Base-by-base conservation (phyloP, 1,140 invertebrate species). In the Sycophila sp. region DNA sequence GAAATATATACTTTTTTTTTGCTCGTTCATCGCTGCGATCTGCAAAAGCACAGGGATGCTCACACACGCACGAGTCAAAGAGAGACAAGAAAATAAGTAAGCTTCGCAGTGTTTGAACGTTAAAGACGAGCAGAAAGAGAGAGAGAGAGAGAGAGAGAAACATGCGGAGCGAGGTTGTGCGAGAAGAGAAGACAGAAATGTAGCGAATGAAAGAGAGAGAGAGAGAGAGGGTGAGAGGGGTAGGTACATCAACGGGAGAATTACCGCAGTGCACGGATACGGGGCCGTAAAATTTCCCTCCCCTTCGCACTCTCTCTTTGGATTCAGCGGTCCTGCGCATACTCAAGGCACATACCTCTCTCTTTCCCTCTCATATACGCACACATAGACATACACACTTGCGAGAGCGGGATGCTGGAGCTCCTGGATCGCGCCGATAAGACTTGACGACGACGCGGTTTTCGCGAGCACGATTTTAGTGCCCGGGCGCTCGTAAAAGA, bases 361-460 rank as follows among this genome's bases (percentile, higher is more conserved):
- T n/a, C n/a, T n/a, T n/a, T n/a, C n/a, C n/a, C n/a, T n/a, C n/a
- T n/a, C n/a, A n/a, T n/a, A n/a, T n/a, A n/a, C n/a, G n/a, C n/a
- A n/a, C n/a, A n/a, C n/a, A n/a, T n/a, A n/a, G n/a, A n/a, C n/a
- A n/a, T n/a, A n/a, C n/a, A n/a, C n/a, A n/a, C n/a, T n/a, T n/a
- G n/a, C n/a, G n/a, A n/a, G n/a, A n/a, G n/a, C n/a, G n/a, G n/a
- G 24, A 11, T 36, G 59, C 64, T 38, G 40, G 13, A 24, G 40
- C 59, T 63, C 38, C 59, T 69, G 67, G 67, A 63, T 69, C 49
- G 47, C 47, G 28, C 38, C 67, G 69, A 71, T 71, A 64, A 56
- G 69, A 51, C 53, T 22, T 49, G 38, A 51, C 42, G 58, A 38
- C 15, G 40, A 38, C 56, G 40, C 30, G 65, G 65, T 68, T 68